Percentiles rank a stretch among this genome's conserved stretches.
Evolutionary conservation across 2,797 vertebrate species (phyloP).

Genomic region (Micropoecilia bifurca): DNA sequence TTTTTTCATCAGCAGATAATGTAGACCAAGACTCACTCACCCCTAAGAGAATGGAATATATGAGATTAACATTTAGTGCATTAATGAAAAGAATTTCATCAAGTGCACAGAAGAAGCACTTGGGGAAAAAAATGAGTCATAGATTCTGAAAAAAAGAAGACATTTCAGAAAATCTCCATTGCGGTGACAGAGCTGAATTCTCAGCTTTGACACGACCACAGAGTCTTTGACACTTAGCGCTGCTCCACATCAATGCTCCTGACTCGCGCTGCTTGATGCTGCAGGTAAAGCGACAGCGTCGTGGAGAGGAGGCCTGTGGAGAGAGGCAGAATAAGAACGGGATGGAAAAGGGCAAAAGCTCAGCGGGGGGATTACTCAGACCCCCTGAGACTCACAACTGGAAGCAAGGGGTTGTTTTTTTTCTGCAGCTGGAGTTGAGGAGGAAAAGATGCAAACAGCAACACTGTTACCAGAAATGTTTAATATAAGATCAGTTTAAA

Average conservation of each 20-base stretch:
- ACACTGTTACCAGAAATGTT: not conserved
- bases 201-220: slow-evolving; percentile 39
- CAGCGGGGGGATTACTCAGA: slow-evolving; percentile 54
- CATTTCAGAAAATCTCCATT: not conserved
- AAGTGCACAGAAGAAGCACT: not conserved
- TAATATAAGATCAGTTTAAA: too few species aligned
- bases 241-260: slow-evolving; percentile 37
- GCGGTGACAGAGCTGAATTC: slow-evolving; percentile 11
- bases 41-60: not conserved
- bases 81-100: not conserved
- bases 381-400: slow-evolving; percentile 53
- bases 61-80: not conserved
- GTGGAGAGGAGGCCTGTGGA: slow-evolving; percentile 49
- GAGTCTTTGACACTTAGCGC: slow-evolving; percentile 39
- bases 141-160: not conserved
- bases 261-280: slow-evolving; percentile 46
- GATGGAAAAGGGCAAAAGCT: slow-evolving; percentile 49
- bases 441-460: slow-evolving; percentile 6
- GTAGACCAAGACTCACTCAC: not conserved
- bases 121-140: not conserved
- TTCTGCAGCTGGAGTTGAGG: slow-evolving; percentile 6
- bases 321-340: slow-evolving; percentile 32
- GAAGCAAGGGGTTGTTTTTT: not conserved
- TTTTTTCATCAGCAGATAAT: not conserved
- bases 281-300: slow-evolving; percentile 41